These are phyloP conservation scores for Mongoloraphidia duomilia DNA, from an alignment of 2,888 invertebrate species.

Conservation along the genomic window DNA sequence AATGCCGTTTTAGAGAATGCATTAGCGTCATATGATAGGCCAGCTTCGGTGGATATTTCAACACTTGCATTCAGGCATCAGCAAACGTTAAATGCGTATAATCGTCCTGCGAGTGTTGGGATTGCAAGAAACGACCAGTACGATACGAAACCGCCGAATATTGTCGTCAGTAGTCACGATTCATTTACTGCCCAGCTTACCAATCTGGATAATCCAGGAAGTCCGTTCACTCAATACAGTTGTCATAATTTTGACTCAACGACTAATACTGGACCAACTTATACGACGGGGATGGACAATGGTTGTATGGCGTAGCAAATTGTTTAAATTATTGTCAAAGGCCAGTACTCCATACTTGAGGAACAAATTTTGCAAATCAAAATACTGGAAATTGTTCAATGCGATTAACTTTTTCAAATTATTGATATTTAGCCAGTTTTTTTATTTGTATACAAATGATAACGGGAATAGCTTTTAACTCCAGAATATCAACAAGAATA, in stretches of 20 bases:
- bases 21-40: conserved; percentile 25
- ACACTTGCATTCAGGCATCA: conserved; percentile 7
- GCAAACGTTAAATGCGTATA: conserved; percentile 16
- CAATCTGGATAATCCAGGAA: conserved; percentile 32
- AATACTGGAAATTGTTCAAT: too few species aligned
- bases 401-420: too few species aligned
- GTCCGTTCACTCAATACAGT: conserved; percentile 4
- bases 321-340: background rate
- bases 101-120: conserved; percentile 21
- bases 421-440: too few species aligned
- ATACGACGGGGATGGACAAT: conserved; percentile 40
- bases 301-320: conserved; percentile 44
- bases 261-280: conserved; percentile 34
- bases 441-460: too few species aligned
- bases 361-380: too few species aligned
- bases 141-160: conserved; percentile 24
- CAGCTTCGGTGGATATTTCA: conserved; percentile 20
- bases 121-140: conserved; percentile 16
- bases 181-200: conserved; percentile 38
- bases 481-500: too few species aligned
- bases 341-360: too few species aligned
- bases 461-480: too few species aligned
- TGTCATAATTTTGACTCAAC: conserved; percentile 39
- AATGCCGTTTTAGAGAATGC: conserved; percentile 6
- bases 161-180: conserved; percentile 38